A percentile compares a stretch with the other conserved stretches of the same genome.
Conservation (phyloP, 2,113 vertebrate species). For the Hucho hucho region DNA sequence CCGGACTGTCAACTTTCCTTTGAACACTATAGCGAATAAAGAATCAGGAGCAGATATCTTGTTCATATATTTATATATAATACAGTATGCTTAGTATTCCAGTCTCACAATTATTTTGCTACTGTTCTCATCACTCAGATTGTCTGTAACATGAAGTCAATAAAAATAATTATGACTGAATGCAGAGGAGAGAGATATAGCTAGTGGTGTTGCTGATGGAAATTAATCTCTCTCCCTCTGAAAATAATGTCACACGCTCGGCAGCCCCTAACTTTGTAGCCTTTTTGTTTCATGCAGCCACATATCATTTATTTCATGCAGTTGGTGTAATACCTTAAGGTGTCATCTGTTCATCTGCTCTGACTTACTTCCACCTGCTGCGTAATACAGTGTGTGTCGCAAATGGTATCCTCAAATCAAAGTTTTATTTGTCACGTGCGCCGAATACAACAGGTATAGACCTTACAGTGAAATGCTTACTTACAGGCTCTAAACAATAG, state of each 20-base stretch:
- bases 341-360: neutral
- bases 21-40: neutral
- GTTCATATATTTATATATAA: slow-evolving; percentile 5
- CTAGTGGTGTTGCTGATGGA: slow-evolving; percentile 9
- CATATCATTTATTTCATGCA: slow-evolving; percentile 21
- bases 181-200: slow-evolving; percentile 28
- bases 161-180: slow-evolving; percentile 37
- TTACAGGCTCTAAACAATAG: too few relatives aligned
- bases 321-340: slow-evolving; percentile 7
- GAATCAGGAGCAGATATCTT: slow-evolving; percentile 5
- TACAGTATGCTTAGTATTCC: slow-evolving; percentile 22
- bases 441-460: too few relatives aligned
- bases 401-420: too few relatives aligned
- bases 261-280: neutral
- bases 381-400: neutral
- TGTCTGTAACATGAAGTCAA: slow-evolving; percentile 33
- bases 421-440: too few relatives aligned
- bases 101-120: slow-evolving; percentile 27
- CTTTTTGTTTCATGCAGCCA: slow-evolving; percentile 14
- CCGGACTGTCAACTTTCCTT: slow-evolving; percentile 12
- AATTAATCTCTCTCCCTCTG: slow-evolving; percentile 22
- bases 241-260: slow-evolving; percentile 3
- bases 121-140: slow-evolving; percentile 20
- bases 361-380: slow-evolving; percentile 13
- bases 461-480: too few relatives aligned